Percentiles rank a stretch among this genome's conserved stretches.
Conservation (phyloP, 2,797 vertebrate genomes). For the Lagodon rhomboides region DNA sequence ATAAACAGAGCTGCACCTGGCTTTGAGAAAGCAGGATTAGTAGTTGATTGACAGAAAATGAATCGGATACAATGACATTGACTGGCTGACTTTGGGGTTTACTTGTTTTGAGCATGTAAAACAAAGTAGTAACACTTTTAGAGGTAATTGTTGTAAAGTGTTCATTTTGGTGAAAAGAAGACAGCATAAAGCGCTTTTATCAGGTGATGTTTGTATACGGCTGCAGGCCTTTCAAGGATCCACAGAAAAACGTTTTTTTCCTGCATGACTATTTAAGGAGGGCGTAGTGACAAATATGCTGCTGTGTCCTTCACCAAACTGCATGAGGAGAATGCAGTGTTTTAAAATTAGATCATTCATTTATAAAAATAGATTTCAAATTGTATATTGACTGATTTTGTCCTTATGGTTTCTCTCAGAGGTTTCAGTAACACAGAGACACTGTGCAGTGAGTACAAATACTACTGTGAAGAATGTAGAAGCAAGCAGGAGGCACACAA, state of each 20-base stretch:
- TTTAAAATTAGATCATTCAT: background rate
- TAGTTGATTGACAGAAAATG: background rate
- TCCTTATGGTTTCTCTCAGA: slow-evolving; percentile 81
- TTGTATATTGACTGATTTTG: slow-evolving; percentile 6
- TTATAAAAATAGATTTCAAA: background rate
- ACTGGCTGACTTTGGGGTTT: background rate
- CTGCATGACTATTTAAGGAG: background rate
- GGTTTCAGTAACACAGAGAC: slow-evolving; percentile 99
- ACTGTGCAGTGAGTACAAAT: slow-evolving; percentile 98
- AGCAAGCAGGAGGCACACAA: slow-evolving; percentile 99
- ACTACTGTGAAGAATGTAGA: slow-evolving; percentile 99
- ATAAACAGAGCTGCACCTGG: background rate
- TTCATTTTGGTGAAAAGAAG: background rate
- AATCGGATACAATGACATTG: background rate
- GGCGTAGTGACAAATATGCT: background rate
- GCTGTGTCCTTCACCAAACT: slow-evolving; percentile 1
- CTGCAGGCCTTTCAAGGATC: background rate
- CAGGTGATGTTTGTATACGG: background rate
- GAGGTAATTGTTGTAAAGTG: background rate
- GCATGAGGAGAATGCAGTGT: background rate
- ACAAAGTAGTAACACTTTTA: background rate
- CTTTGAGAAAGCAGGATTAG: background rate
- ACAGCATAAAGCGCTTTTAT: no score
- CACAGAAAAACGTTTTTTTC: background rate
- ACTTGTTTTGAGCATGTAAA: background rate